Base-by-base conservation (phyloP, 2,113 vertebrate genomes). In the Lethenteron camtschaticum region DNA sequence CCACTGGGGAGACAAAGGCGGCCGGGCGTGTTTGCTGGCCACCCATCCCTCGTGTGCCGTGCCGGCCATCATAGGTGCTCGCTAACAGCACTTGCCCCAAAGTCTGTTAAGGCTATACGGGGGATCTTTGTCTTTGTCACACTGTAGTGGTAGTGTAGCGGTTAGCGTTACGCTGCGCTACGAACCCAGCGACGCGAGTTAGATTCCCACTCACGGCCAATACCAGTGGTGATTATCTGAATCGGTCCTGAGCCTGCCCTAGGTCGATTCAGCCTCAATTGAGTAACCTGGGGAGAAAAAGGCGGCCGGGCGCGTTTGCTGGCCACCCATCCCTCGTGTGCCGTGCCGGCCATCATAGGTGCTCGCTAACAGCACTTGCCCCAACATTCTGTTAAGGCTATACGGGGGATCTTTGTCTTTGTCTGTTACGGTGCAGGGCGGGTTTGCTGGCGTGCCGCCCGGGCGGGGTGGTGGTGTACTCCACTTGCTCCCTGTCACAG, bases 401-500 rank as follows among this genome's bases (percentile, higher is more conserved):
- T 41, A 41, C 41, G 41, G 41, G 6, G 41, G 41, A 41, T 41
- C 20, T 69, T 69, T 10, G 14, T n/a, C 57, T 69, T 63, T 63
- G 59, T 10, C n/a, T 72, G 56, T 75, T 24, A 57, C 73, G 12
- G 72, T 75, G 70, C 76, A 96, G 92, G 72, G 84, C 90, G 3
- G 92, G 87, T 58, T 81, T 99, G 55, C 75, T 80, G 4, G 86
- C 88, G 1, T 76, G 81, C 2, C 80, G 77, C 73, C 85, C 82
- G 0, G 86, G 86, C 2, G 94, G 89, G 2, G 77, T 83, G 2
- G 78, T 89, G 9, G 74, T 99, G 59, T 99, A 95, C 68, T 90
- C 87, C 57, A 95, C 94, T 0, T 99, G 91, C 77, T 83, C 89
- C 6, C 83, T 99, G 20, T 95, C 87, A 68, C 83, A 81, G 7